Percentiles rank a stretch among this genome's conserved stretches.
These are phyloP conservation scores for Neocloeon triangulifer DNA, from an alignment of 1,140 invertebrate species.

Conservation along the genomic window DNA sequence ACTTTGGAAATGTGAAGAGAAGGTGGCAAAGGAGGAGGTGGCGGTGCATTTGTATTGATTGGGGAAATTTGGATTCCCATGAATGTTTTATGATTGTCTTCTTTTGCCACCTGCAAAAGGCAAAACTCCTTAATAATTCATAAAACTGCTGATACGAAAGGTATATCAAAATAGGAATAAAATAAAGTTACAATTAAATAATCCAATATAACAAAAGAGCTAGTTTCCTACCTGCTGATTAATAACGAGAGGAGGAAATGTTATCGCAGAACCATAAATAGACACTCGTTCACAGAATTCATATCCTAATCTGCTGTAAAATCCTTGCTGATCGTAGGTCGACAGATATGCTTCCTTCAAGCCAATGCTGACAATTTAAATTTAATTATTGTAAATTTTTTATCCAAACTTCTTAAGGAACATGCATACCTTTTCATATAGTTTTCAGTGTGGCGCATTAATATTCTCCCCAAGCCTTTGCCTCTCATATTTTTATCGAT, in stretches of 20 bases:
- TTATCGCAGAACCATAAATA: constrained; percentile 27
- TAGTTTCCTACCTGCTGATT: constrained; percentile 7
- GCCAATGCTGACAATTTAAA: constrained; percentile 17
- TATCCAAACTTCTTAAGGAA: too few species aligned
- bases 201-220: constrained; percentile 7
- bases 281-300: constrained; percentile 37
- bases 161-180: constrained; percentile 9
- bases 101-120: background rate
- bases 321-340: constrained; percentile 50
- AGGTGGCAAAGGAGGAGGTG: too few species aligned
- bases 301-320: constrained; percentile 55
- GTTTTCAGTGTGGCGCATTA: constrained; percentile 43
- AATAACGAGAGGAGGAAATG: constrained; percentile 11
- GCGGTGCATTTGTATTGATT: too few species aligned
- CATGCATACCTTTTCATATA: constrained; percentile 30
- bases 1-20: too few species aligned
- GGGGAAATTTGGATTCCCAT: too few species aligned
- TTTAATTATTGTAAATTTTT: background rate
- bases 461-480: constrained; percentile 43
- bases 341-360: constrained; percentile 43
- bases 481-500: constrained; percentile 39
- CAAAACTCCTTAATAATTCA: too few species aligned
- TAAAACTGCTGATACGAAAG: too few species aligned
- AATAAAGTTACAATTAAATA: constrained; percentile 5
- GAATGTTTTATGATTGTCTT: background rate